A percentile compares a stretch with the other conserved stretches of the same genome.
phyloP scores from a whole-genome alignment of 1,140 invertebrate species.

The Drosophila parabipectinata region DNA sequence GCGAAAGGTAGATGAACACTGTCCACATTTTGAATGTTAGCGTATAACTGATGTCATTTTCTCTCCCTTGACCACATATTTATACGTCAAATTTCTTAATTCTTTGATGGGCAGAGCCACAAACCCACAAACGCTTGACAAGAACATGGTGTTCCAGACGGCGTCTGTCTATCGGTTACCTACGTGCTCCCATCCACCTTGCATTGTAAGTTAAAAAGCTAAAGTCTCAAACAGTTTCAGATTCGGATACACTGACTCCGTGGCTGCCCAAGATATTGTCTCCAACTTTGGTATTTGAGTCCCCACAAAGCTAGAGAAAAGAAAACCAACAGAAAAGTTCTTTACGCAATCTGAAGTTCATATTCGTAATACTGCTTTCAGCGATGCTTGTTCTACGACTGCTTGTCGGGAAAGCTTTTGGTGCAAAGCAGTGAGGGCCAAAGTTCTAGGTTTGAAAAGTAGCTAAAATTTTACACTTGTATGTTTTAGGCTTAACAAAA shows the following conservation, averaged over 20 bases:
- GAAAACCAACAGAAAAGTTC: not conserved
- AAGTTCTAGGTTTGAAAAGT: not conserved
- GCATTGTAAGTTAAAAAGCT: not conserved
- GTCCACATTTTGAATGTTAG: conserved; percentile 23
- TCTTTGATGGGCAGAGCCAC: conserved; percentile 1
- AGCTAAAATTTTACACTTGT: not conserved
- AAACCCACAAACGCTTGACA: conserved; percentile 7
- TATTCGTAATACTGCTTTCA: not conserved
- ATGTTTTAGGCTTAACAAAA: not conserved
- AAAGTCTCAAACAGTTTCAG: not conserved
- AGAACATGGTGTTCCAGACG: conserved; percentile 8
- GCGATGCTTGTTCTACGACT: not conserved
- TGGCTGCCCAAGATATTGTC: not conserved
- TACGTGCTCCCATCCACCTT: not conserved
- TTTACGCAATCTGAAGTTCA: conserved; percentile 3
- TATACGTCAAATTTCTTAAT: conserved; percentile 16
- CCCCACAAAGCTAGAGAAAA: not conserved
- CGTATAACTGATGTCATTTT: conserved; percentile 27
- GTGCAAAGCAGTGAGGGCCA: not conserved
- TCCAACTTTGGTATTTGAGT: not conserved
- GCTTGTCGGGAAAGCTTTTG: not conserved
- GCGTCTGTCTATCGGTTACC: conserved; percentile 22
- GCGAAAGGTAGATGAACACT: conserved; percentile 7
- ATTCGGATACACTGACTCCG: not conserved
- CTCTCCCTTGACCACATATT: conserved; percentile 29